Base-by-base conservation (phyloP, 2,797 vertebrate species). In the Lates japonicus region DNA sequence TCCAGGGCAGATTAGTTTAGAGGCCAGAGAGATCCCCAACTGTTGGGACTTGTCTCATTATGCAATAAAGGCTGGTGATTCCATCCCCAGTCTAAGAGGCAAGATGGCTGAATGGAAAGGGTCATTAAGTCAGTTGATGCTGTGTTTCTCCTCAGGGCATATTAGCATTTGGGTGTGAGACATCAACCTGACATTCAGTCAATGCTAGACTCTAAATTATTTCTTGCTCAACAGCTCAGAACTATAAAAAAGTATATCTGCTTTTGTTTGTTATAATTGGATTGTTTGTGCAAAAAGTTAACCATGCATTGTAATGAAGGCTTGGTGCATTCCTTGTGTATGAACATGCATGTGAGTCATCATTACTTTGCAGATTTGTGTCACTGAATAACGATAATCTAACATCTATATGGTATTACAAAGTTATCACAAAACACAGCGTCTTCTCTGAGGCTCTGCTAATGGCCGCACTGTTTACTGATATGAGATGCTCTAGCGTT, bases 41-140 rank as follows among this genome's bases (percentile, higher is more conserved):
- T 87, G 90, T 84, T 87, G 54, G 67, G 68, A 88, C 91, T 75
- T 90, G 87, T 80, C 80, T 74, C 62, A 84, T 93, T 87, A 85
- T 82, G 87, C 78, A 90, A 88, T 9, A 0, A 0, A 49, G 46
- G 46, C 39, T 0, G 44, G 33, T 48, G 77, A 76, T 63, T 89
- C 44, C 60, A 20, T 86, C 62, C n/a, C n/a, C 17, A 19, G 17
- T 63, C 44, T 13, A 29, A 31, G 52, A 37, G 37, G 51, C 11
- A 48, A 57, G 41, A 63, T 63, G 70, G 49, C 61, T 66, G 33
- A 59, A 71, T 44, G 29, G 77, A 74, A 78, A 76, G 14, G 54
- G 57, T 55, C 51, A 80, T 57, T 59, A 20, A 20, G 22, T 64
- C 41, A 68, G 51, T 70, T 69, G 17, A 70, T 67, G 65, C 70